Conservation (phyloP, 2,888 invertebrate species). For the Aromia moschata region DNA sequence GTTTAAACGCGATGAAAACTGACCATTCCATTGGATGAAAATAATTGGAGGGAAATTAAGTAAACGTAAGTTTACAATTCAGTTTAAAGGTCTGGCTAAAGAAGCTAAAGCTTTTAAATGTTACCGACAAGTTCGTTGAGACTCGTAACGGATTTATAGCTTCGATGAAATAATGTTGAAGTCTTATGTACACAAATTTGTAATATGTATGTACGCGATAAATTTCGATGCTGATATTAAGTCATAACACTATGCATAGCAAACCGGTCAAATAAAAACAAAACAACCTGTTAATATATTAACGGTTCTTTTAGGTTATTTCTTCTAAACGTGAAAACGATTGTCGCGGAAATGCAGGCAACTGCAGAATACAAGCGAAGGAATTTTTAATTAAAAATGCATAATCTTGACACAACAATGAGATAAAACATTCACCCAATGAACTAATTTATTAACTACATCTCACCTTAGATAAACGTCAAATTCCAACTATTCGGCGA, state of each 20-base stretch:
- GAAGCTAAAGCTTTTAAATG: no score
- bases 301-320: slow-evolving; percentile 18
- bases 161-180: neutral
- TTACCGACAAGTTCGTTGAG: no score
- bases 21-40: no score
- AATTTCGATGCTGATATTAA: neutral
- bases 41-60: no score
- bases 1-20: no score
- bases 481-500: slow-evolving; percentile 47
- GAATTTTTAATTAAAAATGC: slow-evolving; percentile 12
- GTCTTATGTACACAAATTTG: neutral
- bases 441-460: slow-evolving; percentile 28
- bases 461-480: slow-evolving; percentile 47
- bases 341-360: neutral
- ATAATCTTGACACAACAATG: slow-evolving; percentile 21
- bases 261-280: slow-evolving; percentile 16
- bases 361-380: slow-evolving; percentile 11
- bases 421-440: slow-evolving; percentile 31
- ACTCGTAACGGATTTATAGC: no score
- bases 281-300: slow-evolving; percentile 28
- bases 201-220: neutral
- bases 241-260: neutral
- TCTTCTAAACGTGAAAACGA: neutral
- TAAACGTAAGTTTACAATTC: neutral
- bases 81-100: neutral